Percentiles rank a stretch among this genome's conserved stretches.
Conservation (phyloP, 2,113 vertebrate genomes). For the Corythornis madagascariensis region DNA sequence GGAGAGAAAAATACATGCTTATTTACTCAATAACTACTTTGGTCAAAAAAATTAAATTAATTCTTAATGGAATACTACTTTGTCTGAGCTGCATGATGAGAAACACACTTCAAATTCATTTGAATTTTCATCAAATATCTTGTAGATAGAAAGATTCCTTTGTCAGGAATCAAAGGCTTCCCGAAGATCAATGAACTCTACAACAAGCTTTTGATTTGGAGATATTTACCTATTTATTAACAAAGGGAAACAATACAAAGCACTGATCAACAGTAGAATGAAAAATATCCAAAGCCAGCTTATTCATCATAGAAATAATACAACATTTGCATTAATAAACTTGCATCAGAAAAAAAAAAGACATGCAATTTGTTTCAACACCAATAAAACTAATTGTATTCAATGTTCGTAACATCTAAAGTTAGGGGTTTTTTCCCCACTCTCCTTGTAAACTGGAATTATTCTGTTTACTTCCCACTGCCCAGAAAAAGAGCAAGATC, state of each 20-base stretch:
- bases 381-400: background rate
- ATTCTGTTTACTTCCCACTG: background rate
- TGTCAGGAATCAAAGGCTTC: slow-evolving; percentile 39
- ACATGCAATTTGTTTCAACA: background rate
- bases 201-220: slow-evolving; percentile 22
- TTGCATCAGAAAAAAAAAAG: background rate
- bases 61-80: background rate
- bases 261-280: background rate
- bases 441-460: background rate
- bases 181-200: slow-evolving; percentile 25
- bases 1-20: background rate
- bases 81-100: background rate
- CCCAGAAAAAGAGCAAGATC: background rate
- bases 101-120: background rate
- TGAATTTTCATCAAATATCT: background rate
- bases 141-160: background rate
- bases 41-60: background rate
- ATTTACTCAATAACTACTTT: background rate
- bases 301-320: background rate
- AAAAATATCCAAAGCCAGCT: background rate
- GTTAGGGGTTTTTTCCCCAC: background rate
- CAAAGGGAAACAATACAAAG: slow-evolving; percentile 6
- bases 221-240: slow-evolving; percentile 35
- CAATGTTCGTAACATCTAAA: background rate
- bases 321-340: no score